Evolutionary conservation across 2,888 invertebrate genomes (phyloP).

Genomic region (Pardosa pseudoannulata): DNA sequence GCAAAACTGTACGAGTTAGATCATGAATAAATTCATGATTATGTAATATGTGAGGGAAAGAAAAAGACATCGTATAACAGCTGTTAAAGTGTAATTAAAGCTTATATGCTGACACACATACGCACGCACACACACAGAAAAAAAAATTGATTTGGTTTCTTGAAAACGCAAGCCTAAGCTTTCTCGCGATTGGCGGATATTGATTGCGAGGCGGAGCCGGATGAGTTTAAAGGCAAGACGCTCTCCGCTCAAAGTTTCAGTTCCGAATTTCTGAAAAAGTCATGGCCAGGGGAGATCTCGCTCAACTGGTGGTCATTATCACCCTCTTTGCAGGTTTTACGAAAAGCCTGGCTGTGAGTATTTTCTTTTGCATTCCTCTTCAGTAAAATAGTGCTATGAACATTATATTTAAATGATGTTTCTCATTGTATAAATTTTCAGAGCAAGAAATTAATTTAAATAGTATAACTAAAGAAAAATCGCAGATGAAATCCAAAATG

Average conservation of each 20-base stretch:
- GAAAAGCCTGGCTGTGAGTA: constrained; percentile 3
- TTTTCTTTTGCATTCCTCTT: not conserved
- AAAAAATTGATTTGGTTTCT: not conserved
- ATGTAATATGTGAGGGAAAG: not conserved
- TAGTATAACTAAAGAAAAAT: no score
- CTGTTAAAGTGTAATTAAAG: not conserved
- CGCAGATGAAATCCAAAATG: no score
- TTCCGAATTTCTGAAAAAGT: constrained; percentile 19
- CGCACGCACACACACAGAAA: not conserved
- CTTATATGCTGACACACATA: no score
- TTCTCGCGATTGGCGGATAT: constrained; percentile 45
- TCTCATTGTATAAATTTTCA: no score
- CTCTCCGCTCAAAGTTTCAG: constrained; percentile 42
- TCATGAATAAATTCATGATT: no score
- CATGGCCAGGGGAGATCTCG: constrained; percentile 34
- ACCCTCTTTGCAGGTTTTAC: constrained; percentile 11
- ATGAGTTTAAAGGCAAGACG: constrained; percentile 40
- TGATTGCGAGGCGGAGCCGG: constrained; percentile 49
- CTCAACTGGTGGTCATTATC: constrained; percentile 20
- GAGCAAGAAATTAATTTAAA: no score
- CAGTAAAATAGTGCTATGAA: no score
- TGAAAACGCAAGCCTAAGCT: constrained; percentile 14
- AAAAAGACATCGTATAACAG: not conserved
- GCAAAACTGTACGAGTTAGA: no score
- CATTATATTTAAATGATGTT: no score